These are phyloP conservation scores for Danaus plexippus DNA, from an alignment of 1,140 invertebrate genomes.

Conservation along the genomic window DNA sequence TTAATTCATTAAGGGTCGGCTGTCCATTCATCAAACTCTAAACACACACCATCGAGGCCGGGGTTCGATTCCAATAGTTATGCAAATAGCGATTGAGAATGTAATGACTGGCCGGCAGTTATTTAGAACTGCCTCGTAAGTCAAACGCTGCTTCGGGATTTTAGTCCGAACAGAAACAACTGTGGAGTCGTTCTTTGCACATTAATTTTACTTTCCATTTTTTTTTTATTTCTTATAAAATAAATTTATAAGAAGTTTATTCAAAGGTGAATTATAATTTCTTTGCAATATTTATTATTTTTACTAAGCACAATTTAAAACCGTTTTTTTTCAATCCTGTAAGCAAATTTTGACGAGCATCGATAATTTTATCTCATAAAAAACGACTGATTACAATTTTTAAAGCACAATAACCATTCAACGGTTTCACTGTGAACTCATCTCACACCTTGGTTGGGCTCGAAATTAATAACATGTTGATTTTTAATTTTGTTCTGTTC, in stretches of 20 bases:
- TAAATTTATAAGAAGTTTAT: too few species aligned
- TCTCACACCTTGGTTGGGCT: conserved; percentile 61
- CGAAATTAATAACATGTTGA: conserved; percentile 69
- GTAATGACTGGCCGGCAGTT: conserved; percentile 68
- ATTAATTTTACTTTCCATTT: too few species aligned
- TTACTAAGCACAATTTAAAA: too few species aligned
- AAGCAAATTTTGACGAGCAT: too few species aligned
- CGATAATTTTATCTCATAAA: neutral
- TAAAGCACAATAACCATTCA: conserved; percentile 24
- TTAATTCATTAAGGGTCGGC: conserved; percentile 50
- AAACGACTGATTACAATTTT: neutral
- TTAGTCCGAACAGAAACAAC: conserved; percentile 25
- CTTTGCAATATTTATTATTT: too few species aligned
- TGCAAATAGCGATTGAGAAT: conserved; percentile 62
- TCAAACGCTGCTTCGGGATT: conserved; percentile 57
- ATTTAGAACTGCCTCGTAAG: conserved; percentile 66
- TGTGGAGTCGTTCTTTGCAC: conserved; percentile 25
- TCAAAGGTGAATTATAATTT: too few species aligned
- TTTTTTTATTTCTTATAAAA: too few species aligned
- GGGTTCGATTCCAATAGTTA: conserved; percentile 67
- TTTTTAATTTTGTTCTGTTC: conserved; percentile 67
- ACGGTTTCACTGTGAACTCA: conserved; percentile 38
- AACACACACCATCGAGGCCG: conserved; percentile 51
- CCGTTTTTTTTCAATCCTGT: too few species aligned
- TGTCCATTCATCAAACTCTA: conserved; percentile 53